phyloP scores from a whole-genome alignment of 2,797 vertebrate genomes.

The Chrysocyon brachyurus region DNA sequence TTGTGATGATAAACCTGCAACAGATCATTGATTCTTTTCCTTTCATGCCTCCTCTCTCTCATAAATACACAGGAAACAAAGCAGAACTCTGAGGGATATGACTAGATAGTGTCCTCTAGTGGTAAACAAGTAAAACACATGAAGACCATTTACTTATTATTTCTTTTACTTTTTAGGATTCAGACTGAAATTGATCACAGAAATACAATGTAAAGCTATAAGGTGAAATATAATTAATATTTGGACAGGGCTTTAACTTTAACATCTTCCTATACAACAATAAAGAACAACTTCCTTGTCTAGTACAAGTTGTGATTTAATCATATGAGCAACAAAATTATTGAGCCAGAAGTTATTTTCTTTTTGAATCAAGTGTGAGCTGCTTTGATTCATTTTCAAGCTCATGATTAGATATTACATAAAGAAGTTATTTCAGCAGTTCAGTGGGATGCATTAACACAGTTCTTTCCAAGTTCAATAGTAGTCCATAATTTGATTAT shows the following conservation, averaged over 20 bases:
- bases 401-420: background rate
- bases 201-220: background rate
- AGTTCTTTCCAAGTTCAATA: background rate
- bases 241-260: background rate
- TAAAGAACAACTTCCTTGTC: background rate
- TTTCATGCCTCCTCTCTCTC: background rate
- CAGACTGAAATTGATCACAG: background rate
- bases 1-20: background rate
- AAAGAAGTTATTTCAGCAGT: background rate
- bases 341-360: background rate
- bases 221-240: slow-evolving; percentile 12
- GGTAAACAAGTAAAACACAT: slow-evolving; percentile 1
- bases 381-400: background rate
- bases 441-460: background rate
- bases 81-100: background rate
- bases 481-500: background rate
- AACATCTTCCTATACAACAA: background rate
- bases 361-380: background rate
- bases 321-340: background rate
- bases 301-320: background rate
- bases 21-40: background rate
- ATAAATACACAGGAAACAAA: background rate
- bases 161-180: background rate
- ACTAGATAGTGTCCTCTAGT: slow-evolving; percentile 74
- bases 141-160: background rate